These are phyloP conservation scores for Hecatera dysodea DNA, from an alignment of 2,888 invertebrate genomes.

Conservation along the genomic window DNA sequence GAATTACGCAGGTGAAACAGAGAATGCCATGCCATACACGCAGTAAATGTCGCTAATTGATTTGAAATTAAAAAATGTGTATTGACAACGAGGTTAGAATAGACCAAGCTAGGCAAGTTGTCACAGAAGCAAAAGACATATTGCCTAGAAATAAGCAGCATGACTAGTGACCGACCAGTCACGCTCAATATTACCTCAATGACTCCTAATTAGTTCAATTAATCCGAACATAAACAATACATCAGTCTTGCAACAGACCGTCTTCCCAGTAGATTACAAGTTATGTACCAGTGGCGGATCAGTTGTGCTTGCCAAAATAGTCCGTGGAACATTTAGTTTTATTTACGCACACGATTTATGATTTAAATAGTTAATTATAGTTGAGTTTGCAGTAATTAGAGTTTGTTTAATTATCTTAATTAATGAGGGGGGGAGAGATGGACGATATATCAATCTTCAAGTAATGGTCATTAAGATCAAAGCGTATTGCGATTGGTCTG, in stretches of 20 bases:
- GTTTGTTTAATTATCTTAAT: conserved; percentile 50
- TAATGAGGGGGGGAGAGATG: conserved; percentile 17
- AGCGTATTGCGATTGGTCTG: neutral
- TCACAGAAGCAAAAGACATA: conserved; percentile 22
- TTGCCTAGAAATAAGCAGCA: conserved; percentile 32
- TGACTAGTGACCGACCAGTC: conserved; percentile 46
- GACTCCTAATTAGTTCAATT: conserved; percentile 74
- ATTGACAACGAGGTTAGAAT: neutral
- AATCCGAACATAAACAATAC: conserved; percentile 66
- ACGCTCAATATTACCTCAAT: conserved; percentile 68
- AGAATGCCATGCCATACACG: too few relatives aligned
- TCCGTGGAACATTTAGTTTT: conserved; percentile 32
- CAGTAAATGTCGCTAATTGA: too few relatives aligned
- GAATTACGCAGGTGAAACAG: too few relatives aligned
- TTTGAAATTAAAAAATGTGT: too few relatives aligned
- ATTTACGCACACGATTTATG: conserved; percentile 44
- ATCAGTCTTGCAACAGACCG: conserved; percentile 49
- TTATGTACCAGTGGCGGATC: neutral
- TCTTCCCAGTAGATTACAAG: conserved; percentile 5
- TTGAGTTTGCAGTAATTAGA: conserved; percentile 37
- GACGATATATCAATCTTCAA: conserved; percentile 9
- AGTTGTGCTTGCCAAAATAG: conserved; percentile 36
- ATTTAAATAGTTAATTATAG: conserved; percentile 30
- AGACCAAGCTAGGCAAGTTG: neutral
- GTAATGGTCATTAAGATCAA: neutral